Percentiles rank a stretch among this genome's conserved stretches.
phyloP scores from a whole-genome alignment of 2,888 invertebrate genomes.

The Steromphala cineraria region DNA sequence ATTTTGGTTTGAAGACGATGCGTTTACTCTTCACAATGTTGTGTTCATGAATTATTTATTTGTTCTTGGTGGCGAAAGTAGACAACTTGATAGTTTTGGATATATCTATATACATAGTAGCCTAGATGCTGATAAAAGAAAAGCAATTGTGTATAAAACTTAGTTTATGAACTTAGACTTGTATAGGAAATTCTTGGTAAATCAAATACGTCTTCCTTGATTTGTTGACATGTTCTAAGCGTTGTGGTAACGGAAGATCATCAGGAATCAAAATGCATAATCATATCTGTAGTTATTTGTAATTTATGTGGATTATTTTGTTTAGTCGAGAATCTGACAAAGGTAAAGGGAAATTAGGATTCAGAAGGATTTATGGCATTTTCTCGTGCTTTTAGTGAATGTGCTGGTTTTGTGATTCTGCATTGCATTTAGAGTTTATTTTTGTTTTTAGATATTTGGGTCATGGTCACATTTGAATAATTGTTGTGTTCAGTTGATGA shows the following conservation, averaged over 20 bases:
- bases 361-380: background rate
- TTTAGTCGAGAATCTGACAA: background rate
- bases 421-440: background rate
- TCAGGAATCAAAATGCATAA: conserved; percentile 21
- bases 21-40: too few relatives aligned
- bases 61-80: background rate
- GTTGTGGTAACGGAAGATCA: conserved; percentile 4
- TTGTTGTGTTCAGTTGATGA: background rate
- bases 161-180: background rate
- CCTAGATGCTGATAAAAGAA: background rate
- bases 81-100: background rate
- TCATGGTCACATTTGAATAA: background rate
- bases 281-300: background rate
- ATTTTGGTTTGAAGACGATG: too few relatives aligned
- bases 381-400: background rate
- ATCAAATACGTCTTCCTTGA: conserved; percentile 22
- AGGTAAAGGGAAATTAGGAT: too few relatives aligned
- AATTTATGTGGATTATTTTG: background rate
- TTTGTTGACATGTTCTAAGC: conserved; percentile 17
- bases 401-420: background rate
- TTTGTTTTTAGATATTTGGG: background rate
- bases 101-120: background rate
- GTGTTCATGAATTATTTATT: background rate
- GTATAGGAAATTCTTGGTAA: background rate
- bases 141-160: background rate